Base-by-base conservation (phyloP, 1,140 invertebrate genomes). In the Bombus balteatus region DNA sequence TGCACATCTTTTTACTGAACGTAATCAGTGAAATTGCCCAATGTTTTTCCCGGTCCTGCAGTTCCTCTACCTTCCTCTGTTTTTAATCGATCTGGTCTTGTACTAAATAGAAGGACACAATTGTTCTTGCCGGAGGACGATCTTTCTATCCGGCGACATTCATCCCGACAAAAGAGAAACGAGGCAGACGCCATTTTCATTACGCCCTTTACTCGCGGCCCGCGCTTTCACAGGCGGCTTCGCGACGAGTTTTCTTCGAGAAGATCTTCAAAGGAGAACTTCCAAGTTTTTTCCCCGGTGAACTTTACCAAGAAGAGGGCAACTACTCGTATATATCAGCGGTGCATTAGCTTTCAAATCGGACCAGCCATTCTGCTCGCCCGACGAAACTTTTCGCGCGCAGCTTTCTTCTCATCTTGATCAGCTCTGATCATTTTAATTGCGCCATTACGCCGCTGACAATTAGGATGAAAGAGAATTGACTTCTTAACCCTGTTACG, bases 181-280 rank as follows among this genome's bases (percentile, higher is more conserved):
- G 70, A 62, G n/a, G 41, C 77, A 47, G 79, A 81, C 83, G 77
- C 83, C 83, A 81, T 85, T 81, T 80, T 81, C 70, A 73, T 81
- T 81, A 82, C 43, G 32, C n/a, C 62, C 79, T 75, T 82, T 68
- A 53, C 68, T 37, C 68, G 80, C 41, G 47, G 9, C 3, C 18
- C 53, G 43, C 22, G 78, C 62, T 70, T 70, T 86, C 79, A 37
- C 78, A 53, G 70, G 25, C 13, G 5, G 32, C 10, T 25, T 47
- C 39, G 53, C 13, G 37, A 39, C 39, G n/a, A 74, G 28, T 66
- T 28, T 41, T 70, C 47, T 41, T 70, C 47, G 22, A 39, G 39
- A 68, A 57, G 39, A n/a, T 34, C 78, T 81, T 88, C 87, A 86
- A 88, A 86, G 77, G 41, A 34, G 32, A 81, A 81, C 70, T 81